Percentiles rank a stretch among this genome's conserved stretches.
These are phyloP conservation scores for Latrodectus hesperus DNA, from an alignment of 2,888 invertebrate species.

Conservation along the genomic window DNA sequence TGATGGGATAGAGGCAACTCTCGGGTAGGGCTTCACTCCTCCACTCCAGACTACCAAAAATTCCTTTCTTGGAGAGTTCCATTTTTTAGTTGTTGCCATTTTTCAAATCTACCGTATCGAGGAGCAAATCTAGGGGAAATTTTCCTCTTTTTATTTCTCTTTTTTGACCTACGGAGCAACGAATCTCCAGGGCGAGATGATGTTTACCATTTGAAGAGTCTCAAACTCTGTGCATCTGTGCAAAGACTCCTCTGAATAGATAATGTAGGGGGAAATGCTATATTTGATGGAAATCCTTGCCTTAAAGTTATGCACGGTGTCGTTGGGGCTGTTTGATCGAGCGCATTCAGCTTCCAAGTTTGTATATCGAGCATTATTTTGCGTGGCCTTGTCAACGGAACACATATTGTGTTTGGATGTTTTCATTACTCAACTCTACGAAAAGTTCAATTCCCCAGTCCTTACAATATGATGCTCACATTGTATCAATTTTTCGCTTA, in stretches of 20 bases:
- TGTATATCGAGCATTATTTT: constrained; percentile 42
- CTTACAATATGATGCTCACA: constrained; percentile 41
- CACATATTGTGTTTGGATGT: constrained; percentile 35
- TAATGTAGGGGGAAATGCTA: constrained; percentile 43
- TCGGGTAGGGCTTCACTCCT: constrained; percentile 11
- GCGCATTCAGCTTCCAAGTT: constrained; percentile 24
- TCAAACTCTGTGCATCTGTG: constrained; percentile 47
- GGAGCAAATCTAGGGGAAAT: constrained; percentile 53
- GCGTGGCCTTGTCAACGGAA: constrained; percentile 30
- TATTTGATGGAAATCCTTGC: constrained; percentile 28
- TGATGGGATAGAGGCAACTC: constrained; percentile 61
- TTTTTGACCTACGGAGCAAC: constrained; percentile 25
- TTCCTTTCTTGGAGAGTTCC: constrained; percentile 44
- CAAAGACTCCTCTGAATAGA: constrained; percentile 64
- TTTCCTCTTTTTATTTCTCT: constrained; percentile 24
- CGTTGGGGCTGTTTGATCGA: constrained; percentile 47
- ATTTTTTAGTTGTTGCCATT: constrained; percentile 61
- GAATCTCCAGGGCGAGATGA: constrained; percentile 48
- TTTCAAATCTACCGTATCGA: constrained; percentile 35
- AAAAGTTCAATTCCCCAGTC: constrained; percentile 31
- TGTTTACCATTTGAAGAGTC: constrained; percentile 60
- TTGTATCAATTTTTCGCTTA: constrained; percentile 11
- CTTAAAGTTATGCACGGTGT: constrained; percentile 56
- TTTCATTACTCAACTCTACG: constrained; percentile 31
- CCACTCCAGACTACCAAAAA: constrained; percentile 39